Evolutionary conservation across 2,888 invertebrate genomes (phyloP).

Genomic region (Synanthedon myopaeformis): DNA sequence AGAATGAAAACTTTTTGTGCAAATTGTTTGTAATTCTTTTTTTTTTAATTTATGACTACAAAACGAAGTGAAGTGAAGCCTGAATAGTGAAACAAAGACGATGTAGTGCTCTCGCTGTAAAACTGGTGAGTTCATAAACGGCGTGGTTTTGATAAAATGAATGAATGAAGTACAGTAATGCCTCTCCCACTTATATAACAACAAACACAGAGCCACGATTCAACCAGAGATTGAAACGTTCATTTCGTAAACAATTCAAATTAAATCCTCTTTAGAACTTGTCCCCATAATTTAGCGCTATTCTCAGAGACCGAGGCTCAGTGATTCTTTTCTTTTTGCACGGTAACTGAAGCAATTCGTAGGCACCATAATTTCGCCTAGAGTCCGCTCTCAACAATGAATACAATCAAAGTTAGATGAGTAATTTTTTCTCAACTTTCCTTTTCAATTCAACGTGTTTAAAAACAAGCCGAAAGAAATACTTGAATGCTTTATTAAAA

Average conservation of each 20-base stretch:
- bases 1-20: too few species aligned
- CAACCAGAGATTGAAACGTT: slow-evolving; percentile 8
- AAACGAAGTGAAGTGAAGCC: slow-evolving; percentile 26
- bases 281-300: neutral
- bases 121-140: slow-evolving; percentile 48
- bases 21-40: too few species aligned
- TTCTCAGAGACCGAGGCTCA: neutral
- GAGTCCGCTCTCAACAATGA: slow-evolving; percentile 20
- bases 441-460: neutral
- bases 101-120: slow-evolving; percentile 35
- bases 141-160: slow-evolving; percentile 3
- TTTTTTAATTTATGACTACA: slow-evolving; percentile 10
- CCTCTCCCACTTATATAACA: neutral
- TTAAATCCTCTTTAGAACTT: slow-evolving; percentile 23
- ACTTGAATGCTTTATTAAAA: slow-evolving; percentile 51
- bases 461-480: slow-evolving; percentile 9
- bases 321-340: neutral
- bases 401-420: slow-evolving; percentile 31
- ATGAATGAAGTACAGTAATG: neutral
- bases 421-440: slow-evolving; percentile 19
- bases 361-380: too few species aligned
- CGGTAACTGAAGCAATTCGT: too few species aligned
- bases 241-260: slow-evolving; percentile 35
- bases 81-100: slow-evolving; percentile 10
- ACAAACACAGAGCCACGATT: neutral